Evolutionary conservation across 2,888 invertebrate genomes (phyloP), one percentile per base, ranked within the genome.

Genomic region (Perizoma flavofasciatum): DNA sequence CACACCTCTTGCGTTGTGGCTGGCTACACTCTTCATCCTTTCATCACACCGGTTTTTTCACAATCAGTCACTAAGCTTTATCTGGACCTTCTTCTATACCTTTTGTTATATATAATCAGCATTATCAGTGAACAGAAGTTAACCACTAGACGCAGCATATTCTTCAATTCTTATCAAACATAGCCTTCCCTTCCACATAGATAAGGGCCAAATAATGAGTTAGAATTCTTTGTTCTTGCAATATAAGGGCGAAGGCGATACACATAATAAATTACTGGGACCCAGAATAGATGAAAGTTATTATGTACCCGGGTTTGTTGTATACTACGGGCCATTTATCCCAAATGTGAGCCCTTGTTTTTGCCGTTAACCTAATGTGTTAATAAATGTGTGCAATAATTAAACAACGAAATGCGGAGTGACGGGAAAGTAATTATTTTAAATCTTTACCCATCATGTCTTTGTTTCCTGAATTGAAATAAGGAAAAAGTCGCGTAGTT

Each of bases 311-410:
- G 63, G 63, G 64, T 59, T 57, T 49, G 53, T 54, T 55, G 49
- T 60, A 66, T 67, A 69, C 73, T 73, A 75, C 79, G 73, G 72
- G 79, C 86, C 79, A 88, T 88, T 86, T 85, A 87, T 86, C 78
- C 83, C 75, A 79, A 87, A 87, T 83, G 79, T 81, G 84, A 79
- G 82, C 81, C 65, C 84, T 79, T 77, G 85, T 88, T 89, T 88
- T 86, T 87, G 85, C 82, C 79, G 82, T 89, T 88, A 86, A 78
- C 81, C 82, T 88, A 88, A 89, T 88, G 88, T 85, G 85, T 82
- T 85, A 86, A 89, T 88, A 88, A 88, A 89, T 88, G 88, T 78
- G 82, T 80, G 83, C 78, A 87, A 88, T 89, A 88, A 89, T 88
- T 88, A 89, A 88, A 87, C 86, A 88, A 87, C 86, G 80, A 81